Percentiles rank a stretch among this genome's conserved stretches.
Conservation (phyloP, 2,113 vertebrate genomes). For the Bothrops jararaca region DNA sequence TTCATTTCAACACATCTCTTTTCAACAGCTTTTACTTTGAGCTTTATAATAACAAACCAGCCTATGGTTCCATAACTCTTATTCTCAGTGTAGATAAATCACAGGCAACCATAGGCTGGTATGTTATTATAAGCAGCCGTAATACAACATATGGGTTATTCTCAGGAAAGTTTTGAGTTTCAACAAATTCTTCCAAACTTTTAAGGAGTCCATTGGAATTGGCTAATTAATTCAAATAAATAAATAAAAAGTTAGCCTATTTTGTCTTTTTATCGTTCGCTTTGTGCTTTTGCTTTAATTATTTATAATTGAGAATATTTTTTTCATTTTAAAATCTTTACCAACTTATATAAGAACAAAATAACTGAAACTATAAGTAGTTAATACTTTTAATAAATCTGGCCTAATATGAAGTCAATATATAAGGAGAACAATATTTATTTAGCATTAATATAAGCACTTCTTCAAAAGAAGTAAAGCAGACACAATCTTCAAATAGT, state of each 20-base stretch:
- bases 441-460: neutral
- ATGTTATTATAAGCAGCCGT: neutral
- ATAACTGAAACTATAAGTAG: neutral
- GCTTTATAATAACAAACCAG: slow-evolving; percentile 58
- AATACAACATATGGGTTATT: neutral
- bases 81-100: neutral
- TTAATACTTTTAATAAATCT: neutral
- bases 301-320: neutral
- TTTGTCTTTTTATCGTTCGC: neutral
- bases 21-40: neutral
- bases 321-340: neutral
- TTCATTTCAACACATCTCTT: neutral
- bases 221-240: neutral
- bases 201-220: neutral
- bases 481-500: neutral
- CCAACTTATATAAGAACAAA: neutral
- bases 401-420: neutral
- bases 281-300: neutral
- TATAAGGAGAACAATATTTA: neutral
- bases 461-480: neutral
- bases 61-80: slow-evolving; percentile 14
- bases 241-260: neutral
- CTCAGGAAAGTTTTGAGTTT: neutral
- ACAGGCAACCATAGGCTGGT: neutral
- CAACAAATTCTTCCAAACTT: neutral